Evolutionary conservation across 2,113 vertebrate genomes (phyloP).

Genomic region (Corydoras sp.): DNA sequence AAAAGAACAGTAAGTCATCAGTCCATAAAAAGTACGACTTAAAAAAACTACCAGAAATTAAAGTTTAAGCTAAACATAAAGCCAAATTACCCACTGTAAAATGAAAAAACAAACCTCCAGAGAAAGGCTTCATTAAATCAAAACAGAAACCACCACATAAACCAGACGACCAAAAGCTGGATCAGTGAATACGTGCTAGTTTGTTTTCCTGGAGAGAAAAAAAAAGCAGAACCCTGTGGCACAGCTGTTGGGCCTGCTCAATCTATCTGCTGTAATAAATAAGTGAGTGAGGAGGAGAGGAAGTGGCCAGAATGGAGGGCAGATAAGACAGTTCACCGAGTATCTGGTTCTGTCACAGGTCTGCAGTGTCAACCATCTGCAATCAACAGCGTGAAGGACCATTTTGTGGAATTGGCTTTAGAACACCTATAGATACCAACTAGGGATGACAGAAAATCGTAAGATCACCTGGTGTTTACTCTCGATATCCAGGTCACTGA

Average conservation of each 20-base stretch:
- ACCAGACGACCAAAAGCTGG: background rate
- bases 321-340: background rate
- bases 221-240: background rate
- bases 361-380: slow-evolving; percentile 6
- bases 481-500: too few relatives aligned
- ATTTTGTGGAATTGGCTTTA: background rate
- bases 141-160: background rate
- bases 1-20: background rate
- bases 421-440: background rate
- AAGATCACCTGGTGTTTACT: too few relatives aligned
- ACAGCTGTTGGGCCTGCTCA: background rate
- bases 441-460: background rate
- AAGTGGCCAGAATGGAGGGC: background rate
- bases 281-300: background rate
- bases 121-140: background rate
- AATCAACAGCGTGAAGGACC: background rate
- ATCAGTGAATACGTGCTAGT: background rate
- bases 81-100: slow-evolving; percentile 3
- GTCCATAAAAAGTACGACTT: background rate
- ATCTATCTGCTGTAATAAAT: slow-evolving; percentile 10
- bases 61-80: background rate
- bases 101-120: background rate
- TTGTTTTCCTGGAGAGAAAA: background rate
- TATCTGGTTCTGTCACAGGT: background rate
- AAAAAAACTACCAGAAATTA: background rate